Evolutionary conservation across 2,888 invertebrate species (phyloP).

Genomic region (Platycnemis pennipes): DNA sequence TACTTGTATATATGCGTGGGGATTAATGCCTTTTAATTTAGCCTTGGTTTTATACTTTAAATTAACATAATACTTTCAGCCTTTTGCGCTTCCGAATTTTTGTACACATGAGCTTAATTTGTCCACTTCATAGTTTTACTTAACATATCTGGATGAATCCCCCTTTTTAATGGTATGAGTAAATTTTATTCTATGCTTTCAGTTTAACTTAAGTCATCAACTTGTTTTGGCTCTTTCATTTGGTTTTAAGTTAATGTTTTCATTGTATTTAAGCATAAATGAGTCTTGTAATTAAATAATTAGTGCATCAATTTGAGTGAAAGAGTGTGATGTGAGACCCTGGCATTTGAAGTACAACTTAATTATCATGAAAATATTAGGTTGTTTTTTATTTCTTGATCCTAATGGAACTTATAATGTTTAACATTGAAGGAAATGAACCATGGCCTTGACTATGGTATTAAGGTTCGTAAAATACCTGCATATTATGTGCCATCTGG

Average conservation of each 20-base stretch:
- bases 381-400: constrained; percentile 49
- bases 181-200: constrained; percentile 62
- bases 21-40: constrained; percentile 54
- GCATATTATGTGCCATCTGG: constrained; percentile 54
- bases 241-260: constrained; percentile 64
- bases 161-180: not conserved
- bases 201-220: constrained; percentile 10
- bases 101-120: constrained; percentile 38
- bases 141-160: constrained; percentile 43
- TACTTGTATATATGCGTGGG: not conserved
- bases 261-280: constrained; percentile 64
- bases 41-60: constrained; percentile 4
- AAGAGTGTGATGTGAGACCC: constrained; percentile 52
- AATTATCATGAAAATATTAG: constrained; percentile 57
- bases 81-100: constrained; percentile 8
- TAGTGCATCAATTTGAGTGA: constrained; percentile 62
- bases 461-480: constrained; percentile 55
- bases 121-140: constrained; percentile 38
- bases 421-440: constrained; percentile 46
- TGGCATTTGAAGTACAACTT: constrained; percentile 66
- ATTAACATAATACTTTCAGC: constrained; percentile 14
- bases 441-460: constrained; percentile 42
- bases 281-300: constrained; percentile 64
- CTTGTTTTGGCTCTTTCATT: constrained; percentile 63
- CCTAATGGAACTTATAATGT: constrained; percentile 34